These are phyloP conservation scores for Enteromius fasciolatus DNA, from an alignment of 2,797 vertebrate species.

Conservation along the genomic window DNA sequence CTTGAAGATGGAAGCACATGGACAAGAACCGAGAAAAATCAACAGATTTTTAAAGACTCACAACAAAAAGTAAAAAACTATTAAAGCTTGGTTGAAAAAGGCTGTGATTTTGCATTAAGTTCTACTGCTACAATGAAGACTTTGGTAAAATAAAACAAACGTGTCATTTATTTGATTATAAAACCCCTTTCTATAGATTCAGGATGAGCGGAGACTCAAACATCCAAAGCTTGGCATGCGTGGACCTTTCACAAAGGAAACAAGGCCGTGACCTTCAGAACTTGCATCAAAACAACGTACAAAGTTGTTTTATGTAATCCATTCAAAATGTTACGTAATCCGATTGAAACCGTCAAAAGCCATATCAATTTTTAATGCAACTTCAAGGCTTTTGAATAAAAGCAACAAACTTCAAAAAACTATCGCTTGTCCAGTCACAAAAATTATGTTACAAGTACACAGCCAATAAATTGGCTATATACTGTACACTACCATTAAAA, in stretches of 20 bases:
- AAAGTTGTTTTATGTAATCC: background rate
- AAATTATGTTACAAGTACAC: background rate
- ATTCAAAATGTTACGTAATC: background rate
- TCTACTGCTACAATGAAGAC: constrained; percentile 55
- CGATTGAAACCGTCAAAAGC: background rate
- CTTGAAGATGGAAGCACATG: constrained; percentile 37
- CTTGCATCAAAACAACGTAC: background rate
- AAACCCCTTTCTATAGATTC: background rate
- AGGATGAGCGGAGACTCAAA: constrained; percentile 9
- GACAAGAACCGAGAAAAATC: background rate
- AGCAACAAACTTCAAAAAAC: background rate
- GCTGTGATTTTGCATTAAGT: constrained; percentile 35
- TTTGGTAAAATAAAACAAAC: constrained; percentile 40
- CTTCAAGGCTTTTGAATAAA: background rate
- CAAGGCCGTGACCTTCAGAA: background rate
- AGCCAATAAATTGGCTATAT: background rate
- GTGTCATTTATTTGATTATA: constrained; percentile 17
- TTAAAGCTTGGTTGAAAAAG: constrained; percentile 44
- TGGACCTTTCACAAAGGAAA: constrained; percentile 27
- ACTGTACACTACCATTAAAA: background rate
- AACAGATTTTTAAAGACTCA: constrained; percentile 15
- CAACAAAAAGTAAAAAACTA: no score
- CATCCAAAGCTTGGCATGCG: background rate
- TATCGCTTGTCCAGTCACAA: background rate
- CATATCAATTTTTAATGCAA: background rate